Conservation (phyloP, 2,113 vertebrate species). For the Electrona antarctica region DNA sequence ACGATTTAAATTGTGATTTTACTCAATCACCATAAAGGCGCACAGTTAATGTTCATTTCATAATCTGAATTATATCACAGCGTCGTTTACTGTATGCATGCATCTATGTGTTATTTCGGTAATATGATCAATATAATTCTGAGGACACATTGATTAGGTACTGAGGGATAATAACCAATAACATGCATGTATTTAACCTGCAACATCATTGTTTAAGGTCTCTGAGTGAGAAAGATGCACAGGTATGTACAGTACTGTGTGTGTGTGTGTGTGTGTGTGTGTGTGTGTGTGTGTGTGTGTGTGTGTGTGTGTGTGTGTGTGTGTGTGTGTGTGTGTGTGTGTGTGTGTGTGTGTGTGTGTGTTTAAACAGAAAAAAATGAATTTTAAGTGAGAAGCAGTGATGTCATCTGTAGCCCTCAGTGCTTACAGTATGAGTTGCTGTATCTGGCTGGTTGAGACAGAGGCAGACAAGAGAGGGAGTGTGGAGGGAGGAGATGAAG, state of each 20-base stretch:
- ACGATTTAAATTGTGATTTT: too few species aligned
- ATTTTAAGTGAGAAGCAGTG: conserved; percentile 52
- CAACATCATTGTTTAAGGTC: background rate
- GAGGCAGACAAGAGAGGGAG: conserved; percentile 27
- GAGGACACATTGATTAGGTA: conserved; percentile 22
- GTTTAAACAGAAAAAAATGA: background rate
- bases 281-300: too few species aligned
- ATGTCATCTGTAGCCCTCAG: conserved; percentile 71
- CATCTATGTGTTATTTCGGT: background rate
- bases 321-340: too few species aligned
- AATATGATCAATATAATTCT: conserved; percentile 15
- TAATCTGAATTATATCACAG: background rate
- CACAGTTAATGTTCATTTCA: background rate
- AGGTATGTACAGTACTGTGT: too few species aligned
- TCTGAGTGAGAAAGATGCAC: background rate
- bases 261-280: too few species aligned
- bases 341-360: too few species aligned
- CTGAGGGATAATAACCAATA: conserved; percentile 7
- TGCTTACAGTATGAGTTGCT: conserved; percentile 41
- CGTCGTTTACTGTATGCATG: background rate
- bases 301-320: too few species aligned
- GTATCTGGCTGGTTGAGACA: conserved; percentile 46
- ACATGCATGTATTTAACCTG: background rate
- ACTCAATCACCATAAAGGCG: too few species aligned
- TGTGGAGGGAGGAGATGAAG: conserved; percentile 25